A percentile compares a stretch with the other conserved stretches of the same genome.
Evolutionary conservation across 2,113 vertebrate genomes (phyloP).

Genomic region (Calyptomena viridis): DNA sequence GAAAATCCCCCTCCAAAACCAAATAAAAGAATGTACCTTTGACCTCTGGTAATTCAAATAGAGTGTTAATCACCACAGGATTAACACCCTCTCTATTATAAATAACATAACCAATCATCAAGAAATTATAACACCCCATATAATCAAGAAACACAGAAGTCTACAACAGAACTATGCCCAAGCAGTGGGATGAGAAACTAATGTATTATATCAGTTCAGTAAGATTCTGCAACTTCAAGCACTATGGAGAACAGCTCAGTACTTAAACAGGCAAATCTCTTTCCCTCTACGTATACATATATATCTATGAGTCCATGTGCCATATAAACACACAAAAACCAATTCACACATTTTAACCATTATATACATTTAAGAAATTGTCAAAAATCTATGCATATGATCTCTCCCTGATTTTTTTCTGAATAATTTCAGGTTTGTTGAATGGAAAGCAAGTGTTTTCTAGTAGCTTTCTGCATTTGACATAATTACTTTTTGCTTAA

Average conservation of each 20-base stretch:
- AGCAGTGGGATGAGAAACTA: neutral
- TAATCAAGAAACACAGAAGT: neutral
- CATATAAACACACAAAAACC: neutral
- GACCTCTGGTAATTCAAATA: slow-evolving; percentile 32
- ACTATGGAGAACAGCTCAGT: neutral
- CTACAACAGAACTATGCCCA: neutral
- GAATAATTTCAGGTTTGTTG: neutral
- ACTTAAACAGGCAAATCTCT: neutral
- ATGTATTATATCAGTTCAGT: neutral
- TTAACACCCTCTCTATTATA: slow-evolving; percentile 46
- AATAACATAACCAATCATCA: slow-evolving; percentile 45
- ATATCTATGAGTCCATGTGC: rapidly evolving
- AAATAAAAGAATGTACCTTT: slow-evolving; percentile 3
- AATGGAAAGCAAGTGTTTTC: neutral
- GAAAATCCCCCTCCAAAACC: neutral
- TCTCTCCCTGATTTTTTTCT: neutral
- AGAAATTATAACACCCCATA: slow-evolving; percentile 41
- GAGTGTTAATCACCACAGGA: slow-evolving; percentile 49
- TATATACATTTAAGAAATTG: neutral
- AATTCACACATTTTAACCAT: neutral
- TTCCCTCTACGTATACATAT: too few relatives aligned
- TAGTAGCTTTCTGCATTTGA: neutral
- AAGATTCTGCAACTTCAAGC: neutral
- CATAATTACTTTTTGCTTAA: neutral
- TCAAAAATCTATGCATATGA: neutral